A percentile compares a stretch with the other conserved stretches of the same genome.
Conservation (phyloP, 2,888 invertebrate genomes). For the Neoaliturus tenellus region DNA sequence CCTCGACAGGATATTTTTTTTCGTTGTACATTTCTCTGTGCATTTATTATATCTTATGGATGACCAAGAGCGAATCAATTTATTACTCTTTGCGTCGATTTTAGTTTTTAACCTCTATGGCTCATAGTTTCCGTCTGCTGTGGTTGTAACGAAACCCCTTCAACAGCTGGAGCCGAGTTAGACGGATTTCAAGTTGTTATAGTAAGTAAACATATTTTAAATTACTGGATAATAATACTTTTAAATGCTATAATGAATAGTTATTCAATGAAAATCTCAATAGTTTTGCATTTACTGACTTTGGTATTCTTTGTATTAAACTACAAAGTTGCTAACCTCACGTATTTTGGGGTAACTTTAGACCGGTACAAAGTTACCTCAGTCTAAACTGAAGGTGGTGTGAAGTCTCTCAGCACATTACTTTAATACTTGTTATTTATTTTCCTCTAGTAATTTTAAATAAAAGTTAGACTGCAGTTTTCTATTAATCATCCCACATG, state of each 20-base stretch:
- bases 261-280: too few relatives aligned
- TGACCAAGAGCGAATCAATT: neutral
- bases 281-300: neutral
- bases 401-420: too few relatives aligned
- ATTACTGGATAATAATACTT: neutral
- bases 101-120: neutral
- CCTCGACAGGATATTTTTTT: neutral
- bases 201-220: neutral
- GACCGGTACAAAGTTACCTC: slow-evolving; percentile 25
- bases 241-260: neutral
- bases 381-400: too few relatives aligned
- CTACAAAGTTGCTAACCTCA: slow-evolving; percentile 6
- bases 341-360: slow-evolving; percentile 21
- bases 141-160: neutral
- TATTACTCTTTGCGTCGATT: neutral
- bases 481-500: too few relatives aligned
- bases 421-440: too few relatives aligned
- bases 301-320: neutral
- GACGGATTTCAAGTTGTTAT: neutral
- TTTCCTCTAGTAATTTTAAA: neutral
- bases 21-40: neutral
- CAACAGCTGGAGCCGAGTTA: neutral
- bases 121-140: neutral
- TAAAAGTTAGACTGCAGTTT: slow-evolving; percentile 5
- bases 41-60: neutral